Evolutionary conservation across 2,888 invertebrate genomes (phyloP).

Genomic region (Ferdinandea cuprea): DNA sequence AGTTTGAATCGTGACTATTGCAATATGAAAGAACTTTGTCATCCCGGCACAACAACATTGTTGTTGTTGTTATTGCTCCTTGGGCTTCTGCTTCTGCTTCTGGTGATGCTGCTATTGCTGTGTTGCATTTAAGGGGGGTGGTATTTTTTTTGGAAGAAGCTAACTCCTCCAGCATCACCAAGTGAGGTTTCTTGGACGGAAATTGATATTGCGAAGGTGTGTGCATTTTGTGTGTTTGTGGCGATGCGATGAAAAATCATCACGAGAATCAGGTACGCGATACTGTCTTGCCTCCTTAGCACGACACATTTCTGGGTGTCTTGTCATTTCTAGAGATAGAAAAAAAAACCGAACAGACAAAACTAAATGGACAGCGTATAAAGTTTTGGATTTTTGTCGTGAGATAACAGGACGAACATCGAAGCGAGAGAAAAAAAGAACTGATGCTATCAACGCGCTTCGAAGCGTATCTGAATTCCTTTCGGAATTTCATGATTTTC

Average conservation of each 20-base stretch:
- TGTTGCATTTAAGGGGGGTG: conserved; percentile 39
- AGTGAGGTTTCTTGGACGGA: conserved; percentile 40
- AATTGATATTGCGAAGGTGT: conserved; percentile 73
- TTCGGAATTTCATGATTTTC: conserved; percentile 8
- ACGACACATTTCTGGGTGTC: conserved; percentile 57
- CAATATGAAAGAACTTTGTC: conserved; percentile 74
- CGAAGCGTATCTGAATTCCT: conserved; percentile 40
- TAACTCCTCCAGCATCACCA: neutral
- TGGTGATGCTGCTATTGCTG: conserved; percentile 5
- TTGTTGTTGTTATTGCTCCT: conserved; percentile 35
- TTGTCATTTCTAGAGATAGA: conserved; percentile 61
- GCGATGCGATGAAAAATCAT: conserved; percentile 35
- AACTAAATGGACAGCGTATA: neutral
- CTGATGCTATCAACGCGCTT: conserved; percentile 59
- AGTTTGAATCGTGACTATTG: conserved; percentile 73
- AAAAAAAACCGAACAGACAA: conserved; percentile 13
- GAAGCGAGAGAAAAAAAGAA: conserved; percentile 22
- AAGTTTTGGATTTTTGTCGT: conserved; percentile 62
- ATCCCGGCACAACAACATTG: conserved; percentile 48
- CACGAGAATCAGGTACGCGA: conserved; percentile 26
- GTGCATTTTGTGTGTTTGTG: conserved; percentile 22
- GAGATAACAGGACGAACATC: conserved; percentile 52
- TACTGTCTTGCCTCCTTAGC: conserved; percentile 30
- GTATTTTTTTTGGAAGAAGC: conserved; percentile 3
- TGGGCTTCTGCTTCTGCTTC: conserved; percentile 7